Percentiles rank a stretch among this genome's conserved stretches.
Conservation (phyloP, 2,888 invertebrate genomes). For the Drosophila parthenogenetica region DNA sequence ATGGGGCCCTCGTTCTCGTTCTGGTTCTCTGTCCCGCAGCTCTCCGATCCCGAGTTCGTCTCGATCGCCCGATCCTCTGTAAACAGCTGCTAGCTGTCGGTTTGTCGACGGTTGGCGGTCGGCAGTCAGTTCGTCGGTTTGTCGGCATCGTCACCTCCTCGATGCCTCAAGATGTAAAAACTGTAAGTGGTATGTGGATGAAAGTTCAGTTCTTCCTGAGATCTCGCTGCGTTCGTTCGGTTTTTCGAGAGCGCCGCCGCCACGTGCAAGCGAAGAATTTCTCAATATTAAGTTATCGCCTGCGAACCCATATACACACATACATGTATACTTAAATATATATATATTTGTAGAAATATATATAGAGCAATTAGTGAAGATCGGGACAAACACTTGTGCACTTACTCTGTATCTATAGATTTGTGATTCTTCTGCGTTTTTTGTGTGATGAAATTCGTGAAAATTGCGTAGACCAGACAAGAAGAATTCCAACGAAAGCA, state of each 20-base stretch:
- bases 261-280: conserved; percentile 39
- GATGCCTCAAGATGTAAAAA: conserved; percentile 76
- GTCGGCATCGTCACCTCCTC: conserved; percentile 63
- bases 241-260: conserved; percentile 62
- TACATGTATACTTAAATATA: not conserved
- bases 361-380: conserved; percentile 52
- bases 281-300: conserved; percentile 29
- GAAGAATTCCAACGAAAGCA: conserved; percentile 13
- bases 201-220: conserved; percentile 84
- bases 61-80: conserved; percentile 62
- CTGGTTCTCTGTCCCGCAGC: conserved; percentile 1
- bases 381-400: conserved; percentile 53
- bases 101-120: conserved; percentile 17
- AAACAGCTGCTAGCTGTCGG: conserved; percentile 73
- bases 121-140: conserved; percentile 17
- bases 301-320: conserved; percentile 10
- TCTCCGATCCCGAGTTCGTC: conserved; percentile 5
- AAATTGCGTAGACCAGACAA: conserved; percentile 31
- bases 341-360: not conserved
- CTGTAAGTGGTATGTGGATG: conserved; percentile 82
- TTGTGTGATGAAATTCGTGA: conserved; percentile 52
- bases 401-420: conserved; percentile 28
- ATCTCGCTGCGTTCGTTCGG: conserved; percentile 82
- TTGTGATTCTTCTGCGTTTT: conserved; percentile 10
- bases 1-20: conserved; percentile 36